Base-by-base conservation (phyloP, 2,113 vertebrate species). In the Mirounga angustirostris region DNA sequence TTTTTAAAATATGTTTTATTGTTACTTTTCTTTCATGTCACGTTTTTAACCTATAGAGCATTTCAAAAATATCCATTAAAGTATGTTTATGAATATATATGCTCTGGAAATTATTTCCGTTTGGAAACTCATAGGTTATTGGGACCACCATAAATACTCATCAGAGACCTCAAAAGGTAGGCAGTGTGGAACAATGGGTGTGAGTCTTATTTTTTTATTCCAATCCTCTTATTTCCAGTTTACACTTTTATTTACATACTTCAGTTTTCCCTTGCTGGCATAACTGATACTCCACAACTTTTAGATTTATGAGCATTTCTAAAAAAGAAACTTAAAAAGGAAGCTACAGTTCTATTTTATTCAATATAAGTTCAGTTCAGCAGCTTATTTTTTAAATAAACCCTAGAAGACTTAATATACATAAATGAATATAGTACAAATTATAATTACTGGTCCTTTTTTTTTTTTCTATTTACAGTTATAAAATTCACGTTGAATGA, bases 1-100 rank as follows among this genome's bases (percentile, higher is more conserved):
- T 98, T 98, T 97, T 97, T 83, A 94, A 98, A 98, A 97, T 96
- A 97, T 92, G 90, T 98, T 98, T 98, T 98, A 97, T 97, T 97
- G 95, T 96, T 97, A 92, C 94, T 98, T 98, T 88, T 50, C 98
- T 98, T 98, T 98, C 94, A 97, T 93, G 71, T 97, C 80, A 85
- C 69, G 91, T 97, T 91, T 94, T 73, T 69, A 94, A 85, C 86
- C 76, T 61, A 61, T 12, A 43, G 11, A 79, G 3, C 67, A 91
- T 94, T 90, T 54, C 26, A 91, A 93, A 95, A 93, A 89, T 24
- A 88, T 58, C 71, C 58, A 91, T 73, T 97, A 74, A 94, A 84
- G 92, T 52, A 76, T 93, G 54, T 78, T 36, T 80, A 43, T 80
- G 22, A 89, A 78, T 33, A n/a, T 19, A 71, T 36, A 36, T 52